Conservation (phyloP, 2,888 invertebrate species). For the Steinernema carpocapsae region DNA sequence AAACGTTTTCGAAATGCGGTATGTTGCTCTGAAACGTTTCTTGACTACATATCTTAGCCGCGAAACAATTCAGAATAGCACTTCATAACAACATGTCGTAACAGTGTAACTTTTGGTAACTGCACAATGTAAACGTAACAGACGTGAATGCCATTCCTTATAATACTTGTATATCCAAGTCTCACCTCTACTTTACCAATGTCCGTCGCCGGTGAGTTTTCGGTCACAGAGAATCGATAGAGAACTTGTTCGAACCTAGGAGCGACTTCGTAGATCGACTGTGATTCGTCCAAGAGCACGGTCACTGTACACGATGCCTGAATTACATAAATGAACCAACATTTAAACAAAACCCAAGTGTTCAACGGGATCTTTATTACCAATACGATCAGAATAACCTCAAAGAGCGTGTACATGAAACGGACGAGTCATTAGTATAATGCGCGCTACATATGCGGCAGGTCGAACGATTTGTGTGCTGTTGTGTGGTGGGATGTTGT, state of each 20-base stretch:
- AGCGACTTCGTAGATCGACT: conserved; percentile 42
- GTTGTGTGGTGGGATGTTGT: conserved; percentile 13
- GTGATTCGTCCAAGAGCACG: conserved; percentile 47
- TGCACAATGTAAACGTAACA: too few species aligned
- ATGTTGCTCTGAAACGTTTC: too few species aligned
- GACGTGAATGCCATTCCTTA: too few species aligned
- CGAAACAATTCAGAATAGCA: too few species aligned
- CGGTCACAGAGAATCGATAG: conserved; percentile 51
- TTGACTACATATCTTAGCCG: too few species aligned
- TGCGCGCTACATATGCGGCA: not conserved
- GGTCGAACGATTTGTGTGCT: not conserved
- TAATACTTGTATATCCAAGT: too few species aligned
- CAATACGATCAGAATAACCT: conserved; percentile 24
- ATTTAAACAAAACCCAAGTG: not conserved
- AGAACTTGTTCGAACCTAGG: conserved; percentile 52
- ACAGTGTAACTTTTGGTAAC: too few species aligned
- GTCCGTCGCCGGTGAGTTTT: conserved; percentile 42
- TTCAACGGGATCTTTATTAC: conserved; percentile 29
- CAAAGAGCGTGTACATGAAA: conserved; percentile 16
- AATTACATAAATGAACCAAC: too few species aligned
- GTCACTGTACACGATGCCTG: conserved; percentile 55
- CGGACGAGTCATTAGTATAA: conserved; percentile 1
- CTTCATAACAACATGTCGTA: too few species aligned
- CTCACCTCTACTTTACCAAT: conserved; percentile 46
- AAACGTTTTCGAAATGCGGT: not conserved